Percentiles rank a stretch among this genome's conserved stretches.
These are phyloP conservation scores for Noctua fimbriata DNA, from an alignment of 2,888 invertebrate species.

Conservation along the genomic window DNA sequence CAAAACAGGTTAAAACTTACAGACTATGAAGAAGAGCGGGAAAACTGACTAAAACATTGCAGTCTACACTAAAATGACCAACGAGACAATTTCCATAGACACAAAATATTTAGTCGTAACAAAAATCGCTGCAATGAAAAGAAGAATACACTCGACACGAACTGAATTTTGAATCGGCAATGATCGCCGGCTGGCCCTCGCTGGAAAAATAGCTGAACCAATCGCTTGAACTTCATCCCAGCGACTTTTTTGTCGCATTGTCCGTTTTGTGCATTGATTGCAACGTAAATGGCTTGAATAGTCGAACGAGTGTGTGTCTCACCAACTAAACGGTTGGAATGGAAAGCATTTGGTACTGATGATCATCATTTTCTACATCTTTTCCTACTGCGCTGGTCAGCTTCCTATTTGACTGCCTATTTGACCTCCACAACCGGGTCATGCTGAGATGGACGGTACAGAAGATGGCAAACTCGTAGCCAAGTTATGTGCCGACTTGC, in stretches of 20 bases:
- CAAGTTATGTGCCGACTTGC: too few relatives aligned
- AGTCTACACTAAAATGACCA: neutral
- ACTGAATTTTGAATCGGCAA: constrained; percentile 23
- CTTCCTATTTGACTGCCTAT: neutral
- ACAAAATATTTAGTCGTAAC: neutral
- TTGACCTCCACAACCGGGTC: neutral
- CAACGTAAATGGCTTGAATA: neutral
- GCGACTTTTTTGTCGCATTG: neutral
- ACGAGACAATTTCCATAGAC: neutral
- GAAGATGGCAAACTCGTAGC: too few relatives aligned
- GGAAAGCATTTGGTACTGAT: neutral
- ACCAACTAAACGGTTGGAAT: neutral
- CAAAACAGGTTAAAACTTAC: neutral
- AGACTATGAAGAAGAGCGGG: neutral
- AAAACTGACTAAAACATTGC: neutral
- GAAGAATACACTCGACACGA: constrained; percentile 7
- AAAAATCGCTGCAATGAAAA: neutral
- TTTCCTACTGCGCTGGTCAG: too few relatives aligned
- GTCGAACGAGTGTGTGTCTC: too few relatives aligned
- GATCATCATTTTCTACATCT: too few relatives aligned
- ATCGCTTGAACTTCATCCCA: constrained; percentile 19
- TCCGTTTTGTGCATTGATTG: neutral
- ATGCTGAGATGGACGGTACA: too few relatives aligned
- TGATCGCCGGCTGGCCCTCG: neutral
- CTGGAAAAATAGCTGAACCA: neutral